Conservation (phyloP, 2,113 vertebrate genomes). For the Opisthocomus hoazin region DNA sequence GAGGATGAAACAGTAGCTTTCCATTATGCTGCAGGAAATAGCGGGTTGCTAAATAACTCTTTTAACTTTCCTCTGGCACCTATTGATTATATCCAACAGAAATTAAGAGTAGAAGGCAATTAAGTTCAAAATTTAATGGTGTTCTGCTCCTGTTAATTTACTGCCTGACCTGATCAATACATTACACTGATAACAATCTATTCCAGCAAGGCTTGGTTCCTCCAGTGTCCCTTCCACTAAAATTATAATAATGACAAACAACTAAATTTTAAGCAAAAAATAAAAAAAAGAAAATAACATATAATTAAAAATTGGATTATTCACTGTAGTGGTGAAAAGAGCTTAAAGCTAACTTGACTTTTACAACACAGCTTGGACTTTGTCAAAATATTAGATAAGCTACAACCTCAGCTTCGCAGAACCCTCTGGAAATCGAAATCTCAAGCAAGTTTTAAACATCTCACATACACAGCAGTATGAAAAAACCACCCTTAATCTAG, state of each 20-base stretch:
- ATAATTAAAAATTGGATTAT: constrained; percentile 39
- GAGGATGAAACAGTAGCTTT: constrained; percentile 63
- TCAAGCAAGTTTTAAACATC: not conserved
- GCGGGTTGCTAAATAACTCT: constrained; percentile 69
- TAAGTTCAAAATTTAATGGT: constrained; percentile 79
- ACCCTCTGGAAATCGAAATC: constrained; percentile 13
- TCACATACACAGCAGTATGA: not conserved
- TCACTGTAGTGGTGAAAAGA: not conserved
- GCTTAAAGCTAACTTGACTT: constrained; percentile 2
- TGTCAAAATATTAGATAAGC: not conserved
- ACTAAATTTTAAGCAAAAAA: constrained; percentile 8
- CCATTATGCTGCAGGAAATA: constrained; percentile 62
- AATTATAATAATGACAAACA: constrained; percentile 59
- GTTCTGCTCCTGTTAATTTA: constrained; percentile 79
- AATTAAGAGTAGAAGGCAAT: constrained; percentile 83
- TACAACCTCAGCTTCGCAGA: not conserved
- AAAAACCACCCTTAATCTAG: not conserved
- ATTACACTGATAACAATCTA: constrained; percentile 68
- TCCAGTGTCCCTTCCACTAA: constrained; percentile 47
- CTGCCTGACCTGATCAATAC: constrained; percentile 77
- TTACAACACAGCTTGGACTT: not conserved
- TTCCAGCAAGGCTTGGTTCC: constrained; percentile 33
- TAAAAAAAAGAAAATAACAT: not conserved
- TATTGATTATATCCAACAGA: constrained; percentile 78
- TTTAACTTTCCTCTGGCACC: constrained; percentile 71